phyloP scores from a whole-genome alignment of 2,113 vertebrate genomes.

The Daphoenositta chrysoptera region DNA sequence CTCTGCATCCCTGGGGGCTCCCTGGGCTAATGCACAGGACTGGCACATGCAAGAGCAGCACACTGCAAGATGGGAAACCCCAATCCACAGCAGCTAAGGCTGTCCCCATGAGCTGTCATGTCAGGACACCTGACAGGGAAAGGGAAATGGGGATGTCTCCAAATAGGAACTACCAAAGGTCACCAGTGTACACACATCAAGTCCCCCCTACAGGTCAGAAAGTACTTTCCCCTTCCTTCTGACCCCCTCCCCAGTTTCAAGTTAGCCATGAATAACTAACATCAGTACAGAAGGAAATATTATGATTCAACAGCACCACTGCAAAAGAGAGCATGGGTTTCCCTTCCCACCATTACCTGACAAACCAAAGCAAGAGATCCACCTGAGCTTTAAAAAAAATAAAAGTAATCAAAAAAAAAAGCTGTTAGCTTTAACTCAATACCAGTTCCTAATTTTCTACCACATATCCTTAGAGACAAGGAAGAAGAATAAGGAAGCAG shows the following conservation, averaged over 20 bases:
- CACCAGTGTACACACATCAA: neutral
- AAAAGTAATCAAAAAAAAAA: neutral
- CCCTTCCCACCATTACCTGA: neutral
- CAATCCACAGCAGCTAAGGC: neutral
- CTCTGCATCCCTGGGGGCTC: neutral
- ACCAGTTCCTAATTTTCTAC: neutral
- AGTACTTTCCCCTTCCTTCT: neutral
- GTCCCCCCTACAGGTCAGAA: neutral
- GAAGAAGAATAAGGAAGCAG: neutral
- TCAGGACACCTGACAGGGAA: neutral
- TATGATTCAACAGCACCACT: neutral
- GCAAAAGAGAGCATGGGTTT: neutral
- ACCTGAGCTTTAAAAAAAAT: neutral
- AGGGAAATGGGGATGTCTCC: neutral
- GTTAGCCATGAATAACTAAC: neutral
- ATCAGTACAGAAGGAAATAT: neutral
- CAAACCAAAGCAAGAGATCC: neutral
- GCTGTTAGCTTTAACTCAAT: neutral
- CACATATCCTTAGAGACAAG: neutral
- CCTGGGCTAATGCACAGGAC: neutral
- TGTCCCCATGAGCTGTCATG: neutral
- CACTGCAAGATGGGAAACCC: neutral
- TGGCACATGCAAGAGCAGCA: neutral
- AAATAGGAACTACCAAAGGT: neutral
- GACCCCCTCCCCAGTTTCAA: neutral